Percentiles rank a stretch among this genome's conserved stretches.
These are phyloP conservation scores for Dasyprocta punctata DNA, from an alignment of 2,113 vertebrate species.

Conservation along the genomic window DNA sequence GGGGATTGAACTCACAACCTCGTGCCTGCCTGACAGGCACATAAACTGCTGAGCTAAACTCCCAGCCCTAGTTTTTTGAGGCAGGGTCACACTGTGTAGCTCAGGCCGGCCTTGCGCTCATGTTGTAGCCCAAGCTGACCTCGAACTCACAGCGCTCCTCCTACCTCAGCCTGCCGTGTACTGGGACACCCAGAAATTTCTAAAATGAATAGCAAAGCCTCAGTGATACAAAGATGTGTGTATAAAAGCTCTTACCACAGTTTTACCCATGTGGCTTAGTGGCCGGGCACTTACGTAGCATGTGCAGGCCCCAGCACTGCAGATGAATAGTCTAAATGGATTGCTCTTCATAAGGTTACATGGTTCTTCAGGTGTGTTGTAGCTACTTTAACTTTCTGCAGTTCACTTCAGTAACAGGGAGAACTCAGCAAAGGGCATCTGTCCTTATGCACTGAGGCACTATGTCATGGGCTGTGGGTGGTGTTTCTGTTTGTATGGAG, in stretches of 20 bases:
- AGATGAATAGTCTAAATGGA: background rate
- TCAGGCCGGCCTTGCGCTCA: too few relatives aligned
- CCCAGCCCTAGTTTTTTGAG: too few relatives aligned
- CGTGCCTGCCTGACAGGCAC: too few relatives aligned
- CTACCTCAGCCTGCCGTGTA: too few relatives aligned
- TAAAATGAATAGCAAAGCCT: background rate
- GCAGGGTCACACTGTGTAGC: too few relatives aligned
- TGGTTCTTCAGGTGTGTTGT: background rate
- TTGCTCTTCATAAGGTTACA: background rate
- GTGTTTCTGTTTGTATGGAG: background rate
- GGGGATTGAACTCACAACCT: too few relatives aligned
- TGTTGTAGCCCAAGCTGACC: too few relatives aligned
- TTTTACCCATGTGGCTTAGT: slow-evolving; percentile 7
- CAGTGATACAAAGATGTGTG: background rate
- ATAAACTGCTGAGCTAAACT: too few relatives aligned
- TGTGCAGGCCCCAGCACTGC: background rate
- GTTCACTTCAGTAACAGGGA: background rate
- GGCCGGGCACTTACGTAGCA: background rate
- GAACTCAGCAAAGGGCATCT: background rate
- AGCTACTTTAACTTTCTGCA: background rate
- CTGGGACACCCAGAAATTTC: too few relatives aligned
- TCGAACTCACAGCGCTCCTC: too few relatives aligned
- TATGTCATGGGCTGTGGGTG: background rate
- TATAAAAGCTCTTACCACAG: background rate
- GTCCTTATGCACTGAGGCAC: background rate